These are phyloP conservation scores for Corapipo altera DNA, from an alignment of 2,113 vertebrate species.

Conservation along the genomic window DNA sequence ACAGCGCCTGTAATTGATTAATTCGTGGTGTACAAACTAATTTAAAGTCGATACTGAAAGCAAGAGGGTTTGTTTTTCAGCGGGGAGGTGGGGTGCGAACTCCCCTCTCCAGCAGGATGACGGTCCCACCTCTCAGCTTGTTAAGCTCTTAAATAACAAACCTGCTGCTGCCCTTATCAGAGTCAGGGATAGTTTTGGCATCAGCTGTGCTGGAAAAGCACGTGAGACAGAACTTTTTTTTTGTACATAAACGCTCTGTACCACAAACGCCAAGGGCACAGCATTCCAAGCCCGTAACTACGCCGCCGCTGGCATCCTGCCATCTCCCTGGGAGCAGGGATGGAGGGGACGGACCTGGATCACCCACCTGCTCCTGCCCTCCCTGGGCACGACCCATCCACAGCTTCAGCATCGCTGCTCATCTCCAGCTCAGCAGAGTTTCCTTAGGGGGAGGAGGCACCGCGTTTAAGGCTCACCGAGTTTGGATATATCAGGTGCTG, in stretches of 20 bases:
- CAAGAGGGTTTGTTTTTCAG: not conserved
- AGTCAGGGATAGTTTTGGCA: not conserved
- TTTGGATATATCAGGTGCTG: not conserved
- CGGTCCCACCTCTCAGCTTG: not conserved
- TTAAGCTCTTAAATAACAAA: not conserved
- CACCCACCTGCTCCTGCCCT: not conserved
- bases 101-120: not conserved
- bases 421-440: fast-evolving
- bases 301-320: not conserved
- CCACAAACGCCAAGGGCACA: not conserved
- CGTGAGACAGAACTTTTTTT: not conserved
- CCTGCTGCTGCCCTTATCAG: not conserved
- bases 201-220: not conserved
- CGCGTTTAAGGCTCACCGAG: not conserved
- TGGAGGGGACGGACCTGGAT: not conserved
- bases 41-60: not conserved
- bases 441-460: fast-evolving
- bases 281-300: not conserved
- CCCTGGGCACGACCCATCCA: fast-evolving
- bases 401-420: not conserved
- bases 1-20: slow-evolving; percentile 9
- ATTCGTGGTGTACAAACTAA: slow-evolving; percentile 15
- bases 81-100: not conserved
- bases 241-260: not conserved
- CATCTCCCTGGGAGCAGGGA: not conserved